Percentiles rank a stretch among this genome's conserved stretches.
phyloP scores from a whole-genome alignment of 2,113 vertebrate genomes.

The Pachyramphus minor region DNA sequence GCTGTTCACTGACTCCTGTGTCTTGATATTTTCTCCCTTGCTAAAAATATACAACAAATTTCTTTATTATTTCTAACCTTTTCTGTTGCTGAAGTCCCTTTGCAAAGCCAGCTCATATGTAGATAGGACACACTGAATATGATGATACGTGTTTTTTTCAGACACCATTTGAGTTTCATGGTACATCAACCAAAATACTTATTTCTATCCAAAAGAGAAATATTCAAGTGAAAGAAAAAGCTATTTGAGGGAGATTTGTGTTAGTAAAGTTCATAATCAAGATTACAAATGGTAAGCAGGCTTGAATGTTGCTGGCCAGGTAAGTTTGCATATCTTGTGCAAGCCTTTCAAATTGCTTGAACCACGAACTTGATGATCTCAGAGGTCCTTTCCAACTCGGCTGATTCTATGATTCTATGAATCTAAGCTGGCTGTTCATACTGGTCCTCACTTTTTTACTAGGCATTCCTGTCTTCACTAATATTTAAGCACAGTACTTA shows the following conservation, averaged over 20 bases:
- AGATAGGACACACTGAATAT: neutral
- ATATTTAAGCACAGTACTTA: neutral
- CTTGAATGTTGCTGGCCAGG: neutral
- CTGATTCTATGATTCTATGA: too few relatives aligned
- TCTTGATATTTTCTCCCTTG: neutral
- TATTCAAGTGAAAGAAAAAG: neutral
- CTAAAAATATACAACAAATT: neutral
- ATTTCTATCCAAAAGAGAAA: neutral
- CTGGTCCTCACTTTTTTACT: neutral
- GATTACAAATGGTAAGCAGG: neutral
- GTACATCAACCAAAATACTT: rapidly evolving
- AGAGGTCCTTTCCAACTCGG: too few relatives aligned
- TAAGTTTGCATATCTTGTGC: neutral
- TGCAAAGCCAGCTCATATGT: neutral
- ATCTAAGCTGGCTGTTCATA: neutral
- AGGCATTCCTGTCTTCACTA: neutral
- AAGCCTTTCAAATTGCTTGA: neutral
- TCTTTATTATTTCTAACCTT: neutral
- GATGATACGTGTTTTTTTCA: neutral
- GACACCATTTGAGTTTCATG: neutral
- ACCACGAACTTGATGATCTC: too few relatives aligned
- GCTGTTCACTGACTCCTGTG: neutral
- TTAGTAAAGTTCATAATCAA: neutral
- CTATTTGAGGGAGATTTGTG: neutral
- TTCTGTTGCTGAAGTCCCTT: neutral